A percentile compares a stretch with the other conserved stretches of the same genome.
phyloP scores from a whole-genome alignment of 2,888 invertebrate species.

The Abscondita cerata region DNA sequence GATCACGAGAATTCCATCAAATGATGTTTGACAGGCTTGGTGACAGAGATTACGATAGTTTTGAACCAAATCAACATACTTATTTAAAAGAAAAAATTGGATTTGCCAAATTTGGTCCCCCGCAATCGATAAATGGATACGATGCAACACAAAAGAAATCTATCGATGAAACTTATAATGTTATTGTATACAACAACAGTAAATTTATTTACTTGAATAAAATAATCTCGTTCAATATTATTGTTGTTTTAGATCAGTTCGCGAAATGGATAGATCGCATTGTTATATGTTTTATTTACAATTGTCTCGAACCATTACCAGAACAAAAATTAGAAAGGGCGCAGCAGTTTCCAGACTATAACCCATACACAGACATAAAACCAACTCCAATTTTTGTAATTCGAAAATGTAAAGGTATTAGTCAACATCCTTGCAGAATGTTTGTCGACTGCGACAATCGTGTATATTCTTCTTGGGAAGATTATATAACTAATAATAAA shows the following conservation, averaged over 20 bases:
- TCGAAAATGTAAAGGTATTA: conserved; percentile 49
- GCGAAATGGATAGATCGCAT: conserved; percentile 30
- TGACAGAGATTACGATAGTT: conserved; percentile 64
- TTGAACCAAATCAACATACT: conserved; percentile 61
- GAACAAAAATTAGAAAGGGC: conserved; percentile 44
- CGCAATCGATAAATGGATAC: conserved; percentile 59
- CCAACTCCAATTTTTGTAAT: conserved; percentile 52
- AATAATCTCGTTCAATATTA: no score
- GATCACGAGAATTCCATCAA: conserved; percentile 59
- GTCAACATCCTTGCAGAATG: conserved; percentile 48
- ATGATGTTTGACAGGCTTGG: conserved; percentile 65
- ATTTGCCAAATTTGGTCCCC: conserved; percentile 65
- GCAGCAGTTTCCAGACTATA: conserved; percentile 47
- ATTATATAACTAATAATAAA: conserved; percentile 62
- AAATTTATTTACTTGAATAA: not conserved
- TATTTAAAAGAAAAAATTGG: conserved; percentile 64
- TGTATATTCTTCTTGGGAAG: conserved; percentile 63
- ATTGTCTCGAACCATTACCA: conserved; percentile 46
- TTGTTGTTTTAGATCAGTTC: conserved; percentile 15
- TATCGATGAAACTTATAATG: conserved; percentile 44
- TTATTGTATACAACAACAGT: conserved; percentile 42
- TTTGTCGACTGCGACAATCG: conserved; percentile 57
- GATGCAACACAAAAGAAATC: conserved; percentile 42
- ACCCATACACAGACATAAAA: conserved; percentile 47
- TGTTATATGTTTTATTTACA: conserved; percentile 32